Percentiles rank a stretch among this genome's conserved stretches.
Conservation (phyloP, 2,888 invertebrate genomes). For the Melieria picta region DNA sequence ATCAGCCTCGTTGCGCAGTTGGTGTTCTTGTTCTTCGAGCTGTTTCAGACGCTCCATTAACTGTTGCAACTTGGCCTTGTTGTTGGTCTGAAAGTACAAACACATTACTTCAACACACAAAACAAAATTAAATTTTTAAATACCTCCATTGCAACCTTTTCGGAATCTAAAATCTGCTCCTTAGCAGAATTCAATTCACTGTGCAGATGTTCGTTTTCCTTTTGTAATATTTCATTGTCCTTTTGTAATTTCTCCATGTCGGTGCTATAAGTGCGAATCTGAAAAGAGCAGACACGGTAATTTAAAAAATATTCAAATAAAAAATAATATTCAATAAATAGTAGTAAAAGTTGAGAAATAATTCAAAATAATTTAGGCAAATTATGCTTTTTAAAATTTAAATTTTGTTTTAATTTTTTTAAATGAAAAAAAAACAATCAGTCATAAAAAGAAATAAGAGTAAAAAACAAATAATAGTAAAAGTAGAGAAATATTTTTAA, state of each 20-base stretch:
- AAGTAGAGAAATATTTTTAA: no score
- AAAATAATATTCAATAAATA: neutral
- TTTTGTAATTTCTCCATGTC: constrained; percentile 64
- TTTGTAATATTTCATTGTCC: constrained; percentile 62
- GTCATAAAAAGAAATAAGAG: no score
- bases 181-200: constrained; percentile 67
- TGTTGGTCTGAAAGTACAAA: constrained; percentile 51
- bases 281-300: constrained; percentile 5
- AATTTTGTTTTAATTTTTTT: no score
- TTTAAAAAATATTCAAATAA: constrained; percentile 12
- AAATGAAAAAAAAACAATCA: no score
- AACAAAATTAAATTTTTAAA: constrained; percentile 33
- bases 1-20: constrained; percentile 74
- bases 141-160: constrained; percentile 67
- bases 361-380: no score
- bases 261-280: constrained; percentile 57
- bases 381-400: no score
- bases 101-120: neutral
- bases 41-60: constrained; percentile 65
- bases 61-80: constrained; percentile 58
- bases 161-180: constrained; percentile 67
- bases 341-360: no score
- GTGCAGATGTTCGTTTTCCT: constrained; percentile 66
- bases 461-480: no score
- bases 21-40: constrained; percentile 69